A percentile compares a stretch with the other conserved stretches of the same genome.
These are phyloP conservation scores for Vombatus ursinus DNA, from an alignment of 2,113 vertebrate genomes.

Conservation along the genomic window DNA sequence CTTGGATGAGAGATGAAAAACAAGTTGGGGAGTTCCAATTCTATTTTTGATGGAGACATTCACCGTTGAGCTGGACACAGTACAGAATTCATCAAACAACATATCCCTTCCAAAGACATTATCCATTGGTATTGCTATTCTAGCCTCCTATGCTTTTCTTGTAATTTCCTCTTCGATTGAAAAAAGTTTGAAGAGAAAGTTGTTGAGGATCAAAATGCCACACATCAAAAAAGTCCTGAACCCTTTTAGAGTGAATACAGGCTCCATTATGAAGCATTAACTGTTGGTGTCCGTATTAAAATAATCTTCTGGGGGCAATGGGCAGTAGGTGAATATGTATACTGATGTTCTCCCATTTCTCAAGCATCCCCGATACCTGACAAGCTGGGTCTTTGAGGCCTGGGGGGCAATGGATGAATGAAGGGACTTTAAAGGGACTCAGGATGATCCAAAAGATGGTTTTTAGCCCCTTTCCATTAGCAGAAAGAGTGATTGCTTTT, in stretches of 20 bases:
- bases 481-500: background rate
- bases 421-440: background rate
- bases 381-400: background rate
- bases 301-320: background rate
- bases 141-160: background rate
- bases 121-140: background rate
- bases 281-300: background rate
- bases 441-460: background rate
- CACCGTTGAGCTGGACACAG: background rate
- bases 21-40: background rate
- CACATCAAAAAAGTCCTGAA: background rate
- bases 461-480: background rate
- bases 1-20: conserved; percentile 1
- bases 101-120: background rate
- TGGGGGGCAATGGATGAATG: background rate
- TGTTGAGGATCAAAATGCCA: background rate
- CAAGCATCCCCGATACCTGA: background rate
- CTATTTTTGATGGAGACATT: conserved; percentile 17
- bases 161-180: background rate
- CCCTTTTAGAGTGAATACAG: background rate
- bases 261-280: background rate
- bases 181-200: background rate
- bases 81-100: background rate
- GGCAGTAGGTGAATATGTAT: background rate
- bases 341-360: background rate